Evolutionary conservation across 1,140 invertebrate genomes (phyloP).

Genomic region (Trypoxylus dichotomus): DNA sequence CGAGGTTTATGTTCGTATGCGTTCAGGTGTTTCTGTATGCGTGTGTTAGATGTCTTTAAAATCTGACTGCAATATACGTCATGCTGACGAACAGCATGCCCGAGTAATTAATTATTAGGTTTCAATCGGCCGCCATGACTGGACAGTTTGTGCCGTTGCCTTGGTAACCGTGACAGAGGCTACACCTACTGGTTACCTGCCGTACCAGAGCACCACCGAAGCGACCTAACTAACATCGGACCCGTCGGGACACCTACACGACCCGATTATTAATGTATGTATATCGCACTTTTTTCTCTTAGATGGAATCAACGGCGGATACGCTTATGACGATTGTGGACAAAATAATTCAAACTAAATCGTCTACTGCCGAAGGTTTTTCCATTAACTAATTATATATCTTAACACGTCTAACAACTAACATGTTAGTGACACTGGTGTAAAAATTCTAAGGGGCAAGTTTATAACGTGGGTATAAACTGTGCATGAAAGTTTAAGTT

Average conservation of each 20-base stretch:
- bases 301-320: constrained; percentile 11
- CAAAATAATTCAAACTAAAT: no score
- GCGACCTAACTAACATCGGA: constrained; percentile 12
- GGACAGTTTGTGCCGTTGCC: constrained; percentile 48
- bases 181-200: constrained; percentile 46
- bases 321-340: no score
- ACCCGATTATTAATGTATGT: constrained; percentile 35
- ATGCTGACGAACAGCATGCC: constrained; percentile 39
- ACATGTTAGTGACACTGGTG: no score
- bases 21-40: not conserved
- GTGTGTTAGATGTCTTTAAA: constrained; percentile 25
- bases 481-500: no score
- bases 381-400: no score
- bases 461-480: no score
- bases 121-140: constrained; percentile 49
- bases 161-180: constrained; percentile 45
- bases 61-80: constrained; percentile 37
- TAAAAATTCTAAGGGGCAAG: no score
- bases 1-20: not conserved
- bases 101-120: constrained; percentile 50
- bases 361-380: no score
- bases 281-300: constrained; percentile 32
- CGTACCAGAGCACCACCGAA: constrained; percentile 33
- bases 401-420: no score
- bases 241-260: constrained; percentile 34